Conservation (phyloP, 2,888 invertebrate species). For the Caradrina kadenii region DNA sequence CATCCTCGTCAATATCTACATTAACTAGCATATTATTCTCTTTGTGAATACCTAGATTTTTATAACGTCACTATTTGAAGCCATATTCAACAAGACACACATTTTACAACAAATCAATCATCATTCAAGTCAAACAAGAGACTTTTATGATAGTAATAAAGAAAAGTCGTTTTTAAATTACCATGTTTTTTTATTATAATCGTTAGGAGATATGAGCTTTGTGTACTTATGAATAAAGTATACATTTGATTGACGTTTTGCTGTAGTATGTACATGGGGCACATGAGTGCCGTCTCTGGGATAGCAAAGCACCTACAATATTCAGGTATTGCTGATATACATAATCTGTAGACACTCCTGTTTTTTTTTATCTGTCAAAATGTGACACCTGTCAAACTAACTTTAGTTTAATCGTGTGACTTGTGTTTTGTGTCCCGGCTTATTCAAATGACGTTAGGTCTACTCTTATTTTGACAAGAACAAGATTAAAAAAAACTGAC, state of each 20-base stretch:
- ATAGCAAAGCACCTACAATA: too few relatives aligned
- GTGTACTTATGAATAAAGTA: too few relatives aligned
- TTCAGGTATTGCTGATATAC: too few relatives aligned
- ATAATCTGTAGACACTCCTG: too few relatives aligned
- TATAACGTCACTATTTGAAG: slow-evolving; percentile 29
- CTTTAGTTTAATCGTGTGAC: slow-evolving; percentile 2
- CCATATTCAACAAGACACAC: slow-evolving; percentile 46
- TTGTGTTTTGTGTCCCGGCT: neutral
- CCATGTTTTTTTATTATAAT: slow-evolving; percentile 5
- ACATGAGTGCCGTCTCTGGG: too few relatives aligned
- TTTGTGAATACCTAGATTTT: slow-evolving; percentile 28
- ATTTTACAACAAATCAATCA: slow-evolving; percentile 33
- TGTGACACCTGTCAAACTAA: slow-evolving; percentile 30
- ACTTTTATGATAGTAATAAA: slow-evolving; percentile 16
- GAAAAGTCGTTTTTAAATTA: slow-evolving; percentile 21
- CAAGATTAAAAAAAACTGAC: too few relatives aligned
- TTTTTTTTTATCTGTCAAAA: too few relatives aligned
- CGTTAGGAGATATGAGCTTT: slow-evolving; percentile 14
- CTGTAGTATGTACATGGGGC: neutral
- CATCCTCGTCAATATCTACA: slow-evolving; percentile 46
- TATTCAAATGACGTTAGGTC: neutral
- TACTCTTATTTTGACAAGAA: neutral
- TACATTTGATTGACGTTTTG: neutral
- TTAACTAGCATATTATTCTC: slow-evolving; percentile 20
- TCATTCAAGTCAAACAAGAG: slow-evolving; percentile 21